These are phyloP conservation scores for Mycetomoellerius zeteki DNA, from an alignment of 1,140 invertebrate species.

Conservation along the genomic window DNA sequence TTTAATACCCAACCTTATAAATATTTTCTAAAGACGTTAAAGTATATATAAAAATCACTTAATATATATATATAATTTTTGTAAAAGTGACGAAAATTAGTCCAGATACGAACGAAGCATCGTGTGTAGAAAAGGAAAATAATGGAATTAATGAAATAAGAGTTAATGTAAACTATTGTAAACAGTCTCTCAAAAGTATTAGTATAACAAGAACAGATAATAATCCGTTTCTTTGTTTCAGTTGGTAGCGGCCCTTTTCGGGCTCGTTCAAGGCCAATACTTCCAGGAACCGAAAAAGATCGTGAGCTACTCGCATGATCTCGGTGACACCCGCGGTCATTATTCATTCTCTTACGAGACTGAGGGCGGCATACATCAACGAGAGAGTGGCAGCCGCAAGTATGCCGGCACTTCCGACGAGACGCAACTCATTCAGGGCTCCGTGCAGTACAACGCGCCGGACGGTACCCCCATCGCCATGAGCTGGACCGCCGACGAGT, in stretches of 20 bases:
- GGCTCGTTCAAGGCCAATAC: conserved; percentile 76
- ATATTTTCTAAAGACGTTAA: no score
- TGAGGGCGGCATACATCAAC: conserved; percentile 86
- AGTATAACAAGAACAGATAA: no score
- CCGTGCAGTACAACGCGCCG: conserved; percentile 88
- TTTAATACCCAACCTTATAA: no score
- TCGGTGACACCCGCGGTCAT: conserved; percentile 83
- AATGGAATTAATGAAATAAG: no score
- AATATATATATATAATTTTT: no score
- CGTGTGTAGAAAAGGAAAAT: no score
- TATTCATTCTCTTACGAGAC: conserved; percentile 86
- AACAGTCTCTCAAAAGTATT: neutral
- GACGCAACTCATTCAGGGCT: conserved; percentile 87
- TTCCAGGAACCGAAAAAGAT: conserved; percentile 84
- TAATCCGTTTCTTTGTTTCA: conserved; percentile 46
- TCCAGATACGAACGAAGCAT: no score
- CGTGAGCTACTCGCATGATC: conserved; percentile 78
- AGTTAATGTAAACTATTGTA: no score
- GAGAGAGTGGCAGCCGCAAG: conserved; percentile 85
- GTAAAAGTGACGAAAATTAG: no score
- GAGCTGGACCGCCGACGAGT: conserved; percentile 87
- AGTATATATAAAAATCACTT: no score
- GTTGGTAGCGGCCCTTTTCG: conserved; percentile 71
- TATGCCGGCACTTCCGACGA: conserved; percentile 85
- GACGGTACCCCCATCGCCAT: conserved; percentile 86